These are phyloP conservation scores for Zeus faber DNA, from an alignment of 2,113 vertebrate species.

Conservation along the genomic window DNA sequence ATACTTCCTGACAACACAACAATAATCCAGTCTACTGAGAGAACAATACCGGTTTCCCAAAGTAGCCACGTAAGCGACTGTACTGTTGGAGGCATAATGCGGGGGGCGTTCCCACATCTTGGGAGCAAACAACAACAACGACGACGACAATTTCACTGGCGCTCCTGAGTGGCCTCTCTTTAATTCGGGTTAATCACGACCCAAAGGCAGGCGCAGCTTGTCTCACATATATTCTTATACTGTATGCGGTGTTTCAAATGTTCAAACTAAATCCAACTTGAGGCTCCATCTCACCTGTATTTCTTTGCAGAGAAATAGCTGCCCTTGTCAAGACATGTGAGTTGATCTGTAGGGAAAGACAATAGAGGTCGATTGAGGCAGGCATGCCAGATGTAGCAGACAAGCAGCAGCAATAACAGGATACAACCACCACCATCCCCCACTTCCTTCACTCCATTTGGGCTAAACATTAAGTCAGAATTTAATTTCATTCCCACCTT, in stretches of 20 bases:
- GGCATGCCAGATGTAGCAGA: neutral
- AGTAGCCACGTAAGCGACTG: too few species aligned
- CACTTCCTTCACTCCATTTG: constrained; percentile 29
- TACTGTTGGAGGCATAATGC: too few species aligned
- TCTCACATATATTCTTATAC: neutral
- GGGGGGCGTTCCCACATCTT: too few species aligned
- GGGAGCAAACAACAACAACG: too few species aligned
- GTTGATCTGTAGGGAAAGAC: constrained; percentile 72
- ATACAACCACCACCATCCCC: constrained; percentile 32
- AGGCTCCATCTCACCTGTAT: constrained; percentile 77
- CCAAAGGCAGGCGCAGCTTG: neutral
- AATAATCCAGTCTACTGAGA: constrained; percentile 27
- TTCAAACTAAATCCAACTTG: too few species aligned
- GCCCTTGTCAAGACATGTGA: constrained; percentile 82
- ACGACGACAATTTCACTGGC: too few species aligned
- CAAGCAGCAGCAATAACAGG: constrained; percentile 41
- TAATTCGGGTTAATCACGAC: too few species aligned
- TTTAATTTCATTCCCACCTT: constrained; percentile 69
- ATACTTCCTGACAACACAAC: constrained; percentile 86
- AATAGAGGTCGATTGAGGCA: neutral
- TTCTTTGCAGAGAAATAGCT: constrained; percentile 73
- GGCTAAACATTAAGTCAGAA: neutral
- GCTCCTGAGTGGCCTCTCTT: too few species aligned
- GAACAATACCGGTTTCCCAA: neutral
- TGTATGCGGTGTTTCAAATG: neutral